Evolutionary conservation across 2,113 vertebrate species (phyloP), one percentile per base, ranked within the genome.

Genomic region (Heloderma charlesbogerti): DNA sequence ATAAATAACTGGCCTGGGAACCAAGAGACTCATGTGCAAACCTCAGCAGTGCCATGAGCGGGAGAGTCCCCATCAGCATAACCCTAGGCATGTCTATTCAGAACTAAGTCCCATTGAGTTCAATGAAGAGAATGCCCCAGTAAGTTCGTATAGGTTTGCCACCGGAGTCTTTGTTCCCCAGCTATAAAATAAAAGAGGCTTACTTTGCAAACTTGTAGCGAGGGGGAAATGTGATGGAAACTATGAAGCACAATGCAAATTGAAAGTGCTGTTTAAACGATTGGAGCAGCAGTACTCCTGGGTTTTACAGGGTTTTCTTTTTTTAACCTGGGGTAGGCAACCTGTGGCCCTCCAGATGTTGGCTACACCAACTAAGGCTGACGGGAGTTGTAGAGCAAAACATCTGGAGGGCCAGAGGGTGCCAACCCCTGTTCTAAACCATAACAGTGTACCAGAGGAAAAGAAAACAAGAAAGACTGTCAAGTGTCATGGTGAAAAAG

Each of bases 401-500:
- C 60, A 20, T 63, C 20, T 63, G 60, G 20, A 63, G 60, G 60
- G 16, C 60, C 29, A 9, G 27, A 69, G 67, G 25, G 1, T 31
- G 67, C 9, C 29, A 10, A 31, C 71, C 31, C 31, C 10, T 72
- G 71, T 29, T 37, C 40, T 43, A 25, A 84, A 45, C 37, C n/a
- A 37, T 31, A 89, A 88, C 0, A 25, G 57, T 67, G 67, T 91
- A 78, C 88, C 45, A 57, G 84, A 87, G 45, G 77, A 29, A 10
- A 6, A 67, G 90, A 85, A 89, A 72, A 60, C 82, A 87, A 51
- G 93, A 93, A 78, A 89, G 89, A 81, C 71, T 92, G 89, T 43
- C 79, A 94, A 37, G 48, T 22, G 93, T 94, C 94, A 94, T 37
- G 86, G 95, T 90, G 92, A 94, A 94, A 92, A 85, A 92, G 95